Conservation (phyloP, 2,888 invertebrate species). For the Hyposoter didymator region DNA sequence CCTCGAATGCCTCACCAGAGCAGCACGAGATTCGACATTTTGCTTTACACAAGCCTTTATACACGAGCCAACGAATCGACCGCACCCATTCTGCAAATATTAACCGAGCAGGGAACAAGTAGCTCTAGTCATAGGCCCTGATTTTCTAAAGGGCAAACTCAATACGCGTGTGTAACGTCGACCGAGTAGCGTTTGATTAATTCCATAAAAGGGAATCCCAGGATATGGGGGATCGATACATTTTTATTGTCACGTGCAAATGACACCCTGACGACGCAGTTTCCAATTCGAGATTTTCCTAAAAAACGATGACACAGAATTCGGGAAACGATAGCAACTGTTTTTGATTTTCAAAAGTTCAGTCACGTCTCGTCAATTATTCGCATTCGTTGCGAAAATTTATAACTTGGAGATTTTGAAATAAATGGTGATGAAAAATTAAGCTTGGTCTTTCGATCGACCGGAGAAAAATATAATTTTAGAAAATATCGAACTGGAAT, state of each 20-base stretch:
- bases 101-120: constrained; percentile 73
- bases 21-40: constrained; percentile 52
- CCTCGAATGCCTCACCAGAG: constrained; percentile 64
- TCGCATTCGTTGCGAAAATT: no score
- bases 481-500: no score
- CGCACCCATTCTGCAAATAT: constrained; percentile 76
- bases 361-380: no score
- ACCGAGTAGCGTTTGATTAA: constrained; percentile 35
- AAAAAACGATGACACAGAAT: background rate
- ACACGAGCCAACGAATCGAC: constrained; percentile 68
- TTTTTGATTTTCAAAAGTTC: no score
- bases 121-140: constrained; percentile 64
- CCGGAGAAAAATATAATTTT: background rate
- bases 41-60: constrained; percentile 75
- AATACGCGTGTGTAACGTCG: constrained; percentile 64
- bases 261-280: background rate
- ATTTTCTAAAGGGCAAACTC: constrained; percentile 70
- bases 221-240: background rate
- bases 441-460: background rate
- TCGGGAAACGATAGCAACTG: background rate
- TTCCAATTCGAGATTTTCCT: background rate
- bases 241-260: constrained; percentile 5
- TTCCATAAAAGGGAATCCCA: constrained; percentile 3
- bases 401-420: no score
- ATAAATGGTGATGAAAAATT: background rate